These are phyloP conservation scores for Hypotaenidia okinawae DNA, from an alignment of 2,797 vertebrate genomes.

Conservation along the genomic window DNA sequence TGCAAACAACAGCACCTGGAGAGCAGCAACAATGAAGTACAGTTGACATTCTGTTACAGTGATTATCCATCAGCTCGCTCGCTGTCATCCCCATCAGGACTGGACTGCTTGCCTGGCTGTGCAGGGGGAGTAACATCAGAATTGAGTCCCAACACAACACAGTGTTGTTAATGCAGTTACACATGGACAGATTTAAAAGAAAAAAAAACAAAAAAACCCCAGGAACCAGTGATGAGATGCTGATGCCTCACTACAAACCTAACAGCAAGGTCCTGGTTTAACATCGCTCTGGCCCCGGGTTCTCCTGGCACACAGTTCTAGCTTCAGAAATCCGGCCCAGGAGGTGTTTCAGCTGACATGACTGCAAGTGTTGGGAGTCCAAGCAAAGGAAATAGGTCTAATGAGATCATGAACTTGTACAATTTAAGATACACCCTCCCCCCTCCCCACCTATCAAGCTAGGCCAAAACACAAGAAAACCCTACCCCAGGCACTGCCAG, in stretches of 20 bases:
- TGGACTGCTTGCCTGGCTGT: background rate
- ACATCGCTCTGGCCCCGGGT: background rate
- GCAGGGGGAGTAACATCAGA: background rate
- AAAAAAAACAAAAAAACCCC: background rate
- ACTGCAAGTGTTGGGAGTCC: background rate
- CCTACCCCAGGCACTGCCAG: accelerated
- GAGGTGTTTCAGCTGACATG: background rate
- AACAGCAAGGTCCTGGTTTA: background rate
- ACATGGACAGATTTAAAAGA: background rate
- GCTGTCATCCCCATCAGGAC: background rate
- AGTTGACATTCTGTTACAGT: background rate
- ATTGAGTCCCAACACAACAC: background rate
- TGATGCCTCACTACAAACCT: accelerated
- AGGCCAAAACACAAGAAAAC: background rate
- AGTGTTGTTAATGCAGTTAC: background rate
- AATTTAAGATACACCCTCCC: background rate
- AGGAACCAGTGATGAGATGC: background rate
- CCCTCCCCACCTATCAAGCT: background rate
- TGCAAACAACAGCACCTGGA: background rate
- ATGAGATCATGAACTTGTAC: background rate
- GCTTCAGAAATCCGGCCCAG: too few relatives aligned
- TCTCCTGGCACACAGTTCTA: background rate
- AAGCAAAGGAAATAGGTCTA: background rate
- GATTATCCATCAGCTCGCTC: background rate
- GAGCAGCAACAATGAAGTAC: background rate